A percentile compares a stretch with the other conserved stretches of the same genome.
Evolutionary conservation across 30 jellyfish, hydroid and myxozoan genomes (phyloP).

Genomic region (Aurelia coerulea): DNA sequence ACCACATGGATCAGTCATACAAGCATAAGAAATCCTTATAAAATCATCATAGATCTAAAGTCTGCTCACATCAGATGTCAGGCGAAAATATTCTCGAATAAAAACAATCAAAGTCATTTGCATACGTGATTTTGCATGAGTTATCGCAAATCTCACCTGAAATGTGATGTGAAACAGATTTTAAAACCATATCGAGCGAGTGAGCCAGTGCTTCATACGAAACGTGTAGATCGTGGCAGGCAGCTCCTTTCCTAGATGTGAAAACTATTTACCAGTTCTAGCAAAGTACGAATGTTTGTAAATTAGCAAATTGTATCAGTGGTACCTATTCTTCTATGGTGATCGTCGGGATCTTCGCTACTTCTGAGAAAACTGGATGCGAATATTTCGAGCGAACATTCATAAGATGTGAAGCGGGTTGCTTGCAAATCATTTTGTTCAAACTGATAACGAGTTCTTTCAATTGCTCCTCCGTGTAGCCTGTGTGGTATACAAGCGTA

Average conservation of each 20-base stretch:
- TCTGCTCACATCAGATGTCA: neutral
- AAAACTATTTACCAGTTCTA: no score
- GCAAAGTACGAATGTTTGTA: no score
- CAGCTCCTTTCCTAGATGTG: no score
- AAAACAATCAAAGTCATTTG: no score
- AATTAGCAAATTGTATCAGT: no score
- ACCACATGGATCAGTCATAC: neutral
- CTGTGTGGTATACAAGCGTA: slow-evolving; percentile 84
- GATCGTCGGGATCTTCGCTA: slow-evolving; percentile 84
- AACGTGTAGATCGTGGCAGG: no score
- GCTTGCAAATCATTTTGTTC: slow-evolving; percentile 67
- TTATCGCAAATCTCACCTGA: no score
- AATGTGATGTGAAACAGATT: no score
- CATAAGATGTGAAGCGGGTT: slow-evolving; percentile 68
- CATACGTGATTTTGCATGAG: no score
- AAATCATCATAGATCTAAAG: neutral
- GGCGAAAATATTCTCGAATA: no score
- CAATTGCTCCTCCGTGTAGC: slow-evolving; percentile 79
- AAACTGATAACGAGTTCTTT: slow-evolving; percentile 52
- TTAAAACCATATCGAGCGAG: no score
- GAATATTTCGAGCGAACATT: slow-evolving; percentile 84
- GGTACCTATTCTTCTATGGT: slow-evolving; percentile 7
- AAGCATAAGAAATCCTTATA: slow-evolving; percentile 6
- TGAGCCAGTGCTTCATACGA: no score
- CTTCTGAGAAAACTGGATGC: slow-evolving; percentile 93